Evolutionary conservation across 2,797 vertebrate genomes (phyloP), one percentile per base, ranked within the genome.

Genomic region (Anisognathus igniventris): DNA sequence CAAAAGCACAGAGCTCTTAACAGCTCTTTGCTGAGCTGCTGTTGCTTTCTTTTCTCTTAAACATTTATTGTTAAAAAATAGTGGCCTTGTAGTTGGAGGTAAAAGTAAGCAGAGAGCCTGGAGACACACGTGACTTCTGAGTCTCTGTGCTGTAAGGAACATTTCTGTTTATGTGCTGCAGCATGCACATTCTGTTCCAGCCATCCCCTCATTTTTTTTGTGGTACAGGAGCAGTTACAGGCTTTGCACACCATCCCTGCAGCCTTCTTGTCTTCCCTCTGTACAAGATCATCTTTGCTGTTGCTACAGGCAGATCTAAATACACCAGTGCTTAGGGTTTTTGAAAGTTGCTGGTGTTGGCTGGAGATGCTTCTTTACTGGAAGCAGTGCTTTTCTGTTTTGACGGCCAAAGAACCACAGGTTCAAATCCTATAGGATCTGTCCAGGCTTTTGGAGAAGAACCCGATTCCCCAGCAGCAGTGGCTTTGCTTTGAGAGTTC

Each of bases 401-500:
- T 37, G 54, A 18, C 30, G 53, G 66, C 21, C 0, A 0, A 60
- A 65, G 71, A 87, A 57, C 12, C 31, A 8, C 42, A 15, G 39
- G 16, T 27, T 64, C 40, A 48, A 60, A 42, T 25, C 71, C 71
- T 23, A 19, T 35, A 54, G 37, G 58, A 67, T 66, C 39, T 24
- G 14, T 12, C 27, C 33, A 15, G 40, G 47, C 48, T 62, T 64
- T 25, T 18, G 19, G 37, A 64, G 24, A 66, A 87, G 81, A 35
- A 37, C 2, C 47, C 25, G n/a, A 13, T n/a, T 77, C 25, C 64
- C 21, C 3, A 6, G 50, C 35, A 78, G 11, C 0, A 1, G 30
- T 3, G 9, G 33, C 42, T 88, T 66, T 57, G 60, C 62, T 64
- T 23, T 15, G 37, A 35, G 50, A 50, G 30, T 39, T 12, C 44